These are phyloP conservation scores for Amblyteles armatorius DNA, from an alignment of 2,888 invertebrate species.

Conservation along the genomic window DNA sequence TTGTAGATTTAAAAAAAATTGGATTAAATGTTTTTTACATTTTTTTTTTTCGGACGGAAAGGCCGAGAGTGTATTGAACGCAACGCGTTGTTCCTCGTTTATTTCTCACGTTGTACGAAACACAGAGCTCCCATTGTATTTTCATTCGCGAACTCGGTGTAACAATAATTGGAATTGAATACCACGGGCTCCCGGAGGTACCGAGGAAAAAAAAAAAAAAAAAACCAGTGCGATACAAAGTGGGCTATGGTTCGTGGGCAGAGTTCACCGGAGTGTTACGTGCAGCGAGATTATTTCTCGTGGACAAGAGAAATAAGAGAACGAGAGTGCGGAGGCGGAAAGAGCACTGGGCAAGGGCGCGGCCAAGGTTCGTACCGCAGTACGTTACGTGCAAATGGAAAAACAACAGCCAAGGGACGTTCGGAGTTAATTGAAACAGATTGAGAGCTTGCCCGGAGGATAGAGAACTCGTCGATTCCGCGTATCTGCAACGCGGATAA, in stretches of 20 bases:
- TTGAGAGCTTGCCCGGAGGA: not conserved
- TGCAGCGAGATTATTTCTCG: not conserved
- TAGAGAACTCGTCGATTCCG: not conserved
- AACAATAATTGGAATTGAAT: slow-evolving; percentile 7
- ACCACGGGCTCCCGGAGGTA: not conserved
- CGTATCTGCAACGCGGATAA: not conserved
- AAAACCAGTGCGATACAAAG: not conserved
- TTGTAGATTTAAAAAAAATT: not conserved
- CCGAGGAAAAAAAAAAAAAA: not conserved
- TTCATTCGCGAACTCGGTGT: not conserved
- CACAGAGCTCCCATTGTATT: not conserved
- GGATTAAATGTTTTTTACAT: not conserved
- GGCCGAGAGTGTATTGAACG: not conserved
- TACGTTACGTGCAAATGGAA: not conserved
- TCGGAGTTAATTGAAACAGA: slow-evolving; percentile 29
- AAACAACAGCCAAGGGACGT: slow-evolving; percentile 13
- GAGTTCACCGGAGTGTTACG: not conserved
- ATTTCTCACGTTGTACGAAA: not conserved
- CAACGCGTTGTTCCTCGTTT: not conserved
- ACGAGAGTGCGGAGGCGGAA: not conserved
- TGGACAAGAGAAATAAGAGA: not conserved
- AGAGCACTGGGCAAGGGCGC: not conserved
- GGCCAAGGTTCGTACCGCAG: not conserved
- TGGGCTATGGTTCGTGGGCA: not conserved
- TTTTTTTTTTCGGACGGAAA: not conserved